Base-by-base conservation (phyloP, 2,888 invertebrate species). In the Eustalomyia histrio region DNA sequence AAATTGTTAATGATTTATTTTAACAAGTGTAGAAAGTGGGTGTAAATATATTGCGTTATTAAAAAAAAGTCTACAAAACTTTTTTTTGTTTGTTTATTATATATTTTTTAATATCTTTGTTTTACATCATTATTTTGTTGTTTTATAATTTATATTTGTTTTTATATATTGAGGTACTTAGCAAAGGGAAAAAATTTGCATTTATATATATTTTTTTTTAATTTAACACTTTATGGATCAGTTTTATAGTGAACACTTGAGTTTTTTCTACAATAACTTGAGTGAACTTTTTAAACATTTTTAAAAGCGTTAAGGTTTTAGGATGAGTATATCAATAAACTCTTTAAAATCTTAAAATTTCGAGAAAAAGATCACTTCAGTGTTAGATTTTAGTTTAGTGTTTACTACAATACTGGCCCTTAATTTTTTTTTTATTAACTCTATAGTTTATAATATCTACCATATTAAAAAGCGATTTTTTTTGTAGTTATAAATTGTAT, bases 101-200 rank as follows among this genome's bases (percentile, higher is more conserved):
- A 7, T 29, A 29, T 29, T 29, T 47, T 14, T 47, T n/a, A 47
- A 47, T 47, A 14, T 12, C n/a, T 47, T 47, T 47, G 14, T n/a
- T 47, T 47, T n/a, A 47, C n/a, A 39, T 47, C 6, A 14, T 58
- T 58, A 14, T 17, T 57, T 57, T 57, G 6, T 63, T 57, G 7
- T 9, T n/a, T 55, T 53, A 52, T 35, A 64, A 29, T 67, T 57
- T 43, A 50, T 64, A 43, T 64, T 52, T 68, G 39, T 12, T 79
- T 61, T 73, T 60, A 65, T 63, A 71, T 69, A 72, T 52, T 73
- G 79, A 79, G 79, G 79, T 79, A 79, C 79, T 74, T 79, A 79
- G 79, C 79, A 79, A 79, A 74, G 58, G 64, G 69, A 24, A 50
- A 63, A 63, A 47, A 8, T 58, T 58, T 29, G 53, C 12, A 35